phyloP scores from a whole-genome alignment of 37 sponge, comb jelly and placozoan species.

The Lycopodina hypogea region DNA sequence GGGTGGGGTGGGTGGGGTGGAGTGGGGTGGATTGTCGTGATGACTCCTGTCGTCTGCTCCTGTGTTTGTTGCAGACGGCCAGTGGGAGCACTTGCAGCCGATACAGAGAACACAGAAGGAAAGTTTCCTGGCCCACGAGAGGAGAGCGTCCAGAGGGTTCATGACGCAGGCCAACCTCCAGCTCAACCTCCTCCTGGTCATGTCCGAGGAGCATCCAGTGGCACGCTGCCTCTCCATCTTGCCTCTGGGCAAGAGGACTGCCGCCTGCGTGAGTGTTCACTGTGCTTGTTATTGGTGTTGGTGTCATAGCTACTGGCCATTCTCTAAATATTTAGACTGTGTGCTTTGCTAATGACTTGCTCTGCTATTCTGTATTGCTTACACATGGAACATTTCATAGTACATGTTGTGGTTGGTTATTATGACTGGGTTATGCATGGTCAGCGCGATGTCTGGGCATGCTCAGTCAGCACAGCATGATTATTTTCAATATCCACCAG shows the following conservation, averaged over 20 bases:
- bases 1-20: too few species aligned
- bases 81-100: conserved; percentile 27
- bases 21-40: too few species aligned
- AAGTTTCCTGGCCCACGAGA: conserved; percentile 52
- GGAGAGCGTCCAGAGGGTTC: conserved; percentile 49
- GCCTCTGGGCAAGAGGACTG: conserved; percentile 55
- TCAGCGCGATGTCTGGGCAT: too few species aligned
- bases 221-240: conserved; percentile 36
- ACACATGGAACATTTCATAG: too few species aligned
- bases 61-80: conserved; percentile 25
- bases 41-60: too few species aligned
- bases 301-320: not conserved
- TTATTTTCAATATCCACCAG: too few species aligned
- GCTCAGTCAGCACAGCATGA: too few species aligned
- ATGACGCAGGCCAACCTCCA: conserved; percentile 53
- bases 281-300: not conserved
- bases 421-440: too few species aligned
- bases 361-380: not conserved
- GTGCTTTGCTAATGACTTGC: not conserved
- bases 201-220: conserved; percentile 41
- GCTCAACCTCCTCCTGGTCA: conserved; percentile 29
- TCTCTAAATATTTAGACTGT: not conserved
- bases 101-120: conserved; percentile 49
- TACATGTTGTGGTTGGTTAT: too few species aligned
- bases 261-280: conserved; percentile 60